Evolutionary conservation across 1,140 invertebrate species (phyloP).

Genomic region (Pogonomyrmex californicus): DNA sequence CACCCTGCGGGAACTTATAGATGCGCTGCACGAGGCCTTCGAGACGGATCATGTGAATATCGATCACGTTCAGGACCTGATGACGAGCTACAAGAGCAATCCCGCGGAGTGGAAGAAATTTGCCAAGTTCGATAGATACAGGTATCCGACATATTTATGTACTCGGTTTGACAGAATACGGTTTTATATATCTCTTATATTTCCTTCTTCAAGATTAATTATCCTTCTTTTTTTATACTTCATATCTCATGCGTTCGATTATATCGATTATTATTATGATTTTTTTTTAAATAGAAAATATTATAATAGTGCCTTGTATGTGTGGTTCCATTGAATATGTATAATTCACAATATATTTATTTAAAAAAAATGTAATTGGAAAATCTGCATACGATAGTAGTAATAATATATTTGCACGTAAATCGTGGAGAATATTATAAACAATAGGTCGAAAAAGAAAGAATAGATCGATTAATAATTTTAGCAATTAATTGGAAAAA

Average conservation of each 20-base stretch:
- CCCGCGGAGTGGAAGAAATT: slow-evolving; percentile 97
- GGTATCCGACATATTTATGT: slow-evolving; percentile 88
- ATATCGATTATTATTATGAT: not conserved
- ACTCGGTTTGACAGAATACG: not conserved
- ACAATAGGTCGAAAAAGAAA: not conserved
- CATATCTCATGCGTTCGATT: not conserved
- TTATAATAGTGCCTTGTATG: not conserved
- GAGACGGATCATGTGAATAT: slow-evolving; percentile 93
- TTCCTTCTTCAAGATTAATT: not conserved
- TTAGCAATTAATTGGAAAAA: not conserved
- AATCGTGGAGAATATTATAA: not conserved
- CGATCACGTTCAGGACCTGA: slow-evolving; percentile 94
- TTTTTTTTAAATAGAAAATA: not conserved
- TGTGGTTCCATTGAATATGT: not conserved
- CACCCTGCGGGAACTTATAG: slow-evolving; percentile 91
- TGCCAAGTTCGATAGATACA: slow-evolving; percentile 97
- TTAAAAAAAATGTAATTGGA: not conserved
- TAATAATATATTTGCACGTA: not conserved
- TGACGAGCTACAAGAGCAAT: slow-evolving; percentile 95
- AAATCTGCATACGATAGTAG: not conserved
- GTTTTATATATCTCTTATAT: not conserved
- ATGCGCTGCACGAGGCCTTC: slow-evolving; percentile 92
- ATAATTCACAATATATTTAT: too few species aligned
- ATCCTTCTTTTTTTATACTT: not conserved
- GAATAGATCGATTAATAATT: not conserved